Base-by-base conservation (phyloP, 2,113 vertebrate species). In the Oxyruncus cristatus region DNA sequence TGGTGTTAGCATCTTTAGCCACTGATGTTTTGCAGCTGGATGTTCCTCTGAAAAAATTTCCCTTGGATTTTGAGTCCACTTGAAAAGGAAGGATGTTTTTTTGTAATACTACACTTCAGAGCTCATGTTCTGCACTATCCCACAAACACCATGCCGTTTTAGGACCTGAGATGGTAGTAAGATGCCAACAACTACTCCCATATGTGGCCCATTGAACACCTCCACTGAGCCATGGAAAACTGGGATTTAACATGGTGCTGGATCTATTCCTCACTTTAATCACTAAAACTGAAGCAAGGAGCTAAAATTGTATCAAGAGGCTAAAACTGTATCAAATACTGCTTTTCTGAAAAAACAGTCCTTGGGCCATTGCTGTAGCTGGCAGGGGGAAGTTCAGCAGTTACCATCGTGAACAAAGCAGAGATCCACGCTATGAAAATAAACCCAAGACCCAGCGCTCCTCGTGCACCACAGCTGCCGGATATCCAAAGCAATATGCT, bases 381-480 rank as follows among this genome's bases (percentile, higher is more conserved):
- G 72, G 75, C 52, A 28, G 0, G 5, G 47, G 28, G 46, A 73
- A 53, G 26, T 9, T 56, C 47, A 87, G 73, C 33, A 52, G 53
- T 47, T 41, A 33, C 30, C 7, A 9, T 56, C 3, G 8, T 2
- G 47, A 89, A 21, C 50, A 41, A 35, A 81, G 26, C 44, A 12
- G 58, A 62, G 62, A 35, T 41, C 41, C 12, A 3, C 0, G 10
- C 52, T 33, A 11, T 11, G 42, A 67, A 91, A 70, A 80, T 16
- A 70, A 89, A 55, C 17, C 12, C 1, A 2, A 77, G 72, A 22
- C 12, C 16, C 47, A 3, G 28, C 16, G 49, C 55, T 71, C 49
- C 67, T 26, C 2, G 0, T 18, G 4, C 2, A 7, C 26, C 5
- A 9, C 65, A 79, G 66, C 55, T 44, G 33, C 71, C 0, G 1